Evolutionary conservation across 2,113 vertebrate species (phyloP).

Genomic region (Emydocephalus ijimae): DNA sequence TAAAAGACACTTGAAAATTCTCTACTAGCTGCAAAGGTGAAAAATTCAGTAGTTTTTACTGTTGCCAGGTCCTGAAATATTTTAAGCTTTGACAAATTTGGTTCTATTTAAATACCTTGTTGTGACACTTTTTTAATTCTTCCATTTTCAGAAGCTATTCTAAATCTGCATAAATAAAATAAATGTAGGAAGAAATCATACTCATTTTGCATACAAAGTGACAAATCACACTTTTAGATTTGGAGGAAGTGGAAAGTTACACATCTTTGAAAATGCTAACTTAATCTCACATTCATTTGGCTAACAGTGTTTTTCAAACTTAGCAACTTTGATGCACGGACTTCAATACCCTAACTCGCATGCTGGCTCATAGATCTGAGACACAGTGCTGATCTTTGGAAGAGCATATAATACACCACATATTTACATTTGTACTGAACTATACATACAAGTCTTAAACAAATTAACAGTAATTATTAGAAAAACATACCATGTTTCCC

Average conservation of each 20-base stretch:
- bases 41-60: neutral
- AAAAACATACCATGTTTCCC: conserved; percentile 59
- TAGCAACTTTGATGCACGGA: neutral
- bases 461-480: neutral
- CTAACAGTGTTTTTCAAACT: neutral
- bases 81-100: neutral
- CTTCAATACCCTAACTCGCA: neutral
- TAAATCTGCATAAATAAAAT: neutral
- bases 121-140: neutral
- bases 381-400: neutral
- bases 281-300: neutral
- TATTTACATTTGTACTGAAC: neutral
- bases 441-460: neutral
- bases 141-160: neutral
- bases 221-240: neutral
- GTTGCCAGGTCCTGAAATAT: neutral
- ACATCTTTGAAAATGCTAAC: neutral
- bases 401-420: neutral
- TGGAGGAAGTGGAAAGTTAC: neutral
- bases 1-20: neutral
- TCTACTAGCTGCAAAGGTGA: neutral
- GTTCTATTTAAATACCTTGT: neutral
- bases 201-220: neutral
- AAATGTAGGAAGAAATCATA: neutral
- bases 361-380: neutral